Base-by-base conservation (phyloP, 2,113 vertebrate species). In the Cyphomyrus plagiostoma region DNA sequence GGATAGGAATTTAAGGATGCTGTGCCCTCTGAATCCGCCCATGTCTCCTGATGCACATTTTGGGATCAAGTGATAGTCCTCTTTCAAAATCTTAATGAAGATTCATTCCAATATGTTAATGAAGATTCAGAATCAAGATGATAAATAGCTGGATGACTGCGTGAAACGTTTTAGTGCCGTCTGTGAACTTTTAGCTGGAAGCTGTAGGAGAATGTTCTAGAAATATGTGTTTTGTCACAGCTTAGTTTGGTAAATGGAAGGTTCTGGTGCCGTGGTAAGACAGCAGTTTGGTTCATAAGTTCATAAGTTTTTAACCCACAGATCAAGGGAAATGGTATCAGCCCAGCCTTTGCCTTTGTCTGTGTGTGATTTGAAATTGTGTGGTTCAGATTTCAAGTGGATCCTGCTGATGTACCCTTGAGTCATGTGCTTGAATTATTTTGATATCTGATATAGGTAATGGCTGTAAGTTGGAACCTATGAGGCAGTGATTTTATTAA, bases 51-150 rank as follows among this genome's bases (percentile, higher is more conserved):
- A 89, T 82, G 56, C 23, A 46, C 46, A 48, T 89, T 53, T 62
- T 9, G 52, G 42, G 56, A 84, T 89, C 15, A 89, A 30, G 50
- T 83, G 39, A 46, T 48, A 15, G 77, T 35, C 35, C 3, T 48
- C 30, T 89, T 56, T 45, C 49, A n/a, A n/a, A 84, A 15, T 70
- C 62, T 70, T 30, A 26, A 70, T 80, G 66, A 80, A 30, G 46
- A 50, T 83, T 83, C 35, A 83, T 83, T 83, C 17, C 80, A 83
- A 83, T 83, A 83, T 83, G 11, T 46, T 83, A 46, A 83, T 83
- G 42, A 84, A 48, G 45, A 46, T 84, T 21, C 42, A 84, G 42
- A 84, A 84, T 84, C 21, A 48, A 84, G 39, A 84, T 84, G 21
- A 19, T 45, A 82, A 39, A 82, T 82, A 39, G 8, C 2, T 45